Base-by-base conservation (phyloP, 2,113 vertebrate species). In the Haemorhous mexicanus region DNA sequence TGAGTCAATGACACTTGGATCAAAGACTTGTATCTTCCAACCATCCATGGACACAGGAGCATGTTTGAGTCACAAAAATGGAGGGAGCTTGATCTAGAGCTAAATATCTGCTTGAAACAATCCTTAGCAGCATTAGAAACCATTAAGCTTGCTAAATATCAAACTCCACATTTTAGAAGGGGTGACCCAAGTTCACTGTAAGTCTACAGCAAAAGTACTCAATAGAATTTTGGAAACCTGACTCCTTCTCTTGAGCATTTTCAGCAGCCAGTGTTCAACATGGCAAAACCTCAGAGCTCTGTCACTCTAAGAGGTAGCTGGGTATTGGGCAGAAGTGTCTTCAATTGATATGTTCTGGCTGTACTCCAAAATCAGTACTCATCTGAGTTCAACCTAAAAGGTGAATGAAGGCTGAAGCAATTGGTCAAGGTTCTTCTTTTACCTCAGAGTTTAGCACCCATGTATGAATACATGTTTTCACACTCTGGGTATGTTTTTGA, bases 21-120 rank as follows among this genome's bases (percentile, higher is more conserved):
- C 39, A 68, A 69, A 53, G 41, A 32, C 26, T 47, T 39, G 8
- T 11, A 10, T 13, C 33, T 79, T 72, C 20, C 39, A 62, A 23
- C 2, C 9, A 14, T 35, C 13, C 0, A 0, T 26, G 6, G 24
- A 64, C 14, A 37, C 5, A 53, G 26, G 15, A 56, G 14, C 3
- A 18, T 4, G 5, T 27, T 17, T 64, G 39, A n/a, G 15, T 28
- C 13, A 69, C 6, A 19, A 73, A 77, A 91, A 33, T 7, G 4
- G 20, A 46, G 9, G 6, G 6, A 28, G 4, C n/a, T 74, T 66
- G 37, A 43, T 37, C 20, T 64, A 30, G 14, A 78, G 16, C 1
- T 77, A 53, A 81, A 43, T 56, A 49, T 4, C 6, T 53, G 2
- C 13, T 23, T 63, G 20, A 33, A 46, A 41, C 3, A 19, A 27